Evolutionary conservation across 2,888 invertebrate genomes (phyloP).

Genomic region (Platerodrilus igneus): DNA sequence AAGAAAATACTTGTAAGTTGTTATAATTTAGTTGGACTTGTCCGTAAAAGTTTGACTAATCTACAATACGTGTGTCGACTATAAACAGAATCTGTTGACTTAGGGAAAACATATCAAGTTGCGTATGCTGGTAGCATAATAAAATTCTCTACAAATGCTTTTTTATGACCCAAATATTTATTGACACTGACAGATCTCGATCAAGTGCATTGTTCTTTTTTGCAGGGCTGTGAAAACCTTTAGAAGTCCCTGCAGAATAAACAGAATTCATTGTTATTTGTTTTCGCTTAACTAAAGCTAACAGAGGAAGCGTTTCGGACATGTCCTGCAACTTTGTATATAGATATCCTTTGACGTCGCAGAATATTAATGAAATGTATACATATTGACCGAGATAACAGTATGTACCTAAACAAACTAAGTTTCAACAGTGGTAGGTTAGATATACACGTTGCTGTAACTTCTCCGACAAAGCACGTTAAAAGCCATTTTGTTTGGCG

Average conservation of each 20-base stretch:
- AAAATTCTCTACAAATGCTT: constrained; percentile 37
- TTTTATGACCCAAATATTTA: no score
- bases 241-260: constrained; percentile 16
- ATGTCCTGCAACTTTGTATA: constrained; percentile 21
- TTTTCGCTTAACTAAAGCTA: constrained; percentile 13
- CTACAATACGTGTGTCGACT: constrained; percentile 36
- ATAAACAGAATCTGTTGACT: constrained; percentile 30
- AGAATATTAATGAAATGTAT: constrained; percentile 35
- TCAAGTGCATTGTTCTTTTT: background rate
- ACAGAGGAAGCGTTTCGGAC: constrained; percentile 18
- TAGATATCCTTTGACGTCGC: constrained; percentile 33
- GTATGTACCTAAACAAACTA: constrained; percentile 30
- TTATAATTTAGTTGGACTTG: constrained; percentile 38
- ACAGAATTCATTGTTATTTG: constrained; percentile 15
- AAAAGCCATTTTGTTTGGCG: constrained; percentile 3
- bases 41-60: constrained; percentile 40
- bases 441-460: constrained; percentile 21
- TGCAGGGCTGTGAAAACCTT: constrained; percentile 10
- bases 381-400: constrained; percentile 30
- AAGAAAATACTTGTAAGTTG: constrained; percentile 28
- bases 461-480: constrained; percentile 25
- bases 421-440: constrained; percentile 31
- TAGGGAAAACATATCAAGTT: constrained; percentile 37
- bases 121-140: constrained; percentile 39
- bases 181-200: background rate